Evolutionary conservation across 2,888 invertebrate genomes (phyloP).

Genomic region (Nemapogon koenigi): DNA sequence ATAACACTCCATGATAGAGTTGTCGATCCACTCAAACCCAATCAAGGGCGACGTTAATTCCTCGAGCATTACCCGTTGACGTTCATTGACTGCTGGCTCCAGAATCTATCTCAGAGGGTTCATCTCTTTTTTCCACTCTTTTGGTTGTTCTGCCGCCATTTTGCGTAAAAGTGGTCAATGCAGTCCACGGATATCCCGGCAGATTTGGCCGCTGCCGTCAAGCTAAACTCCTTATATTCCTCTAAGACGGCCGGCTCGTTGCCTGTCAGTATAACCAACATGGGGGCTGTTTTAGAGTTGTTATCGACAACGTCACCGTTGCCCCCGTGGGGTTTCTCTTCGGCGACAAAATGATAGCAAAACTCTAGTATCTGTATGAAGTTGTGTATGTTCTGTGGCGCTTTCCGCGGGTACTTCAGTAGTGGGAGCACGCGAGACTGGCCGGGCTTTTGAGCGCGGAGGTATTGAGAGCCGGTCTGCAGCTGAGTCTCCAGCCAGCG

Average conservation of each 20-base stretch:
- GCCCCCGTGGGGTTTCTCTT: conserved; percentile 37
- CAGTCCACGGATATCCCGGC: conserved; percentile 84
- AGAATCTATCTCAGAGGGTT: conserved; percentile 19
- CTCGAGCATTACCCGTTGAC: no score
- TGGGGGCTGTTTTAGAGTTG: conserved; percentile 45
- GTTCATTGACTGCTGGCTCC: conserved; percentile 1
- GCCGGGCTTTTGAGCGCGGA: conserved; percentile 85
- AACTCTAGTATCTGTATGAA: conserved; percentile 85
- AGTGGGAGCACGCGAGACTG: conserved; percentile 76
- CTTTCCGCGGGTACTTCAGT: conserved; percentile 50
- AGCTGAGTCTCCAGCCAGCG: conserved; percentile 92
- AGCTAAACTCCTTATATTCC: conserved; percentile 71
- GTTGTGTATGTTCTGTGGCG: conserved; percentile 63
- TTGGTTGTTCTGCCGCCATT: conserved; percentile 78
- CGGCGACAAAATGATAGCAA: conserved; percentile 74
- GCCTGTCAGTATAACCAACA: conserved; percentile 83
- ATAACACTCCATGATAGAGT: no score
- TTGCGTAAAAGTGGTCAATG: conserved; percentile 82
- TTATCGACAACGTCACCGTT: conserved; percentile 43
- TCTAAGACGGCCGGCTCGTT: conserved; percentile 52
- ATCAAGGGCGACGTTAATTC: conserved; percentile 23
- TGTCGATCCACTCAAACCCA: no score
- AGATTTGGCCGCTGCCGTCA: conserved; percentile 78
- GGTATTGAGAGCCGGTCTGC: conserved; percentile 83
- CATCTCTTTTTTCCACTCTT: conserved; percentile 57